Evolutionary conservation across 35 echinoderm and acorn worm genomes (phyloP).

Genomic region (Heliocidaris erythrogramma): DNA sequence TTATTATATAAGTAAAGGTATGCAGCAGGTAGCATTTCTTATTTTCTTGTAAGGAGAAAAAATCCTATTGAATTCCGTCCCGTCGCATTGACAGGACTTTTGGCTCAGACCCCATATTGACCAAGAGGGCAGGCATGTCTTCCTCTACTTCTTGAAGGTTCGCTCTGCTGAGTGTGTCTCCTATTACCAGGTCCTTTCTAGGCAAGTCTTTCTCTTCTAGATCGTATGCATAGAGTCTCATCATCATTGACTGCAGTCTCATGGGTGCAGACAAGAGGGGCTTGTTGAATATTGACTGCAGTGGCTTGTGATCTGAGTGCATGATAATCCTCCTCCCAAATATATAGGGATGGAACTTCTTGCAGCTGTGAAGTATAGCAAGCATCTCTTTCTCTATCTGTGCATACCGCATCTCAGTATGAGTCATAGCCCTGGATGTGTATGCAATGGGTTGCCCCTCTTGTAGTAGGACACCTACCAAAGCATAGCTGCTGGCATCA

Average conservation of each 20-base stretch:
- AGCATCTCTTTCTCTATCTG: conserved; percentile 88
- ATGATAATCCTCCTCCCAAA: conserved; percentile 61
- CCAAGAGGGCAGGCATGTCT: conserved; percentile 52
- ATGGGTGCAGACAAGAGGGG: conserved; percentile 64
- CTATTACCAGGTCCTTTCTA: conserved; percentile 60
- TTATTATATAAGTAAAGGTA: too few species aligned
- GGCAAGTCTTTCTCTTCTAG: conserved; percentile 57
- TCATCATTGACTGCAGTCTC: conserved; percentile 73
- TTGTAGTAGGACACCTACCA: conserved; percentile 66
- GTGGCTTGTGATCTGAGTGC: conserved; percentile 71
- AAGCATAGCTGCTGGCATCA: conserved; percentile 61
- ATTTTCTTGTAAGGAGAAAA: too few species aligned
- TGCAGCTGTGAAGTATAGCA: conserved; percentile 66
- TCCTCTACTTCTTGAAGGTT: conserved; percentile 59
- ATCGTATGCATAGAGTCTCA: conserved; percentile 71
- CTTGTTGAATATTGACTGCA: conserved; percentile 66
- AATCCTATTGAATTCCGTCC: too few species aligned
- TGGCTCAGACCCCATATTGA: too few species aligned
- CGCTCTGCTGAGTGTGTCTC: conserved; percentile 65
- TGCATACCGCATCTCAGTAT: conserved; percentile 64
- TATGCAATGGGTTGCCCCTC: conserved; percentile 71
- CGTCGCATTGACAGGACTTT: too few species aligned
- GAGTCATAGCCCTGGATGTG: conserved; percentile 68
- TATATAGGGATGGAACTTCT: conserved; percentile 84
- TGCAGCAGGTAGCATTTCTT: too few species aligned